Percentiles rank a stretch among this genome's conserved stretches.
Evolutionary conservation across 2,797 vertebrate genomes (phyloP).

Genomic region (Merluccius polli): DNA sequence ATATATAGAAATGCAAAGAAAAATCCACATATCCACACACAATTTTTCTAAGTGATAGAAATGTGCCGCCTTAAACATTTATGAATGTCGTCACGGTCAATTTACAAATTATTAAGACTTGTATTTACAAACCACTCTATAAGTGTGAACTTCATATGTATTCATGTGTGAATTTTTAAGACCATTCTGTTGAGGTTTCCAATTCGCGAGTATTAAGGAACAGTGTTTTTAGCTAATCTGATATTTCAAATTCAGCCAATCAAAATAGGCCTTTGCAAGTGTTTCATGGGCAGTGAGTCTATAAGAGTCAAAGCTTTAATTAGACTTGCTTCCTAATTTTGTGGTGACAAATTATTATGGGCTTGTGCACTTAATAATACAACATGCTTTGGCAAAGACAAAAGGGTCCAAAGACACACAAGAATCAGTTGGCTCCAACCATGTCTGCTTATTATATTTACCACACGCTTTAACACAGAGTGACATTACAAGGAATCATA

Average conservation of each 20-base stretch:
- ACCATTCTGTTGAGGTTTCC: neutral
- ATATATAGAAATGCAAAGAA: neutral
- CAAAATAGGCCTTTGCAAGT: neutral
- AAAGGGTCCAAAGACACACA: neutral
- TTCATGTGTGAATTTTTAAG: neutral
- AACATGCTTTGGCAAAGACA: conserved; percentile 2
- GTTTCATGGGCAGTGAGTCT: neutral
- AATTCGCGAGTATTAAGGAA: neutral
- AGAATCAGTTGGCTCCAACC: neutral
- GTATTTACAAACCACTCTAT: neutral
- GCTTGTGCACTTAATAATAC: neutral
- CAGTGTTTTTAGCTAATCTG: neutral
- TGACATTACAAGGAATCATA: neutral
- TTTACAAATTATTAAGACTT: too few relatives aligned
- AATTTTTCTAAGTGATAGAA: neutral
- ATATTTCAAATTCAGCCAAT: neutral
- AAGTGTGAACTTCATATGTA: neutral
- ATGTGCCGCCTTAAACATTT: neutral
- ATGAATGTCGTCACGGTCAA: neutral
- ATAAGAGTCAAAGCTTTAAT: neutral
- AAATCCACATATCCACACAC: neutral
- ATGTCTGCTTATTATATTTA: neutral
- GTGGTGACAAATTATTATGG: neutral
- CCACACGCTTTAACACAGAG: neutral
- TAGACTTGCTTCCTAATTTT: neutral